Base-by-base conservation (phyloP, 2,888 invertebrate species). In the Phyllotreta striolata region DNA sequence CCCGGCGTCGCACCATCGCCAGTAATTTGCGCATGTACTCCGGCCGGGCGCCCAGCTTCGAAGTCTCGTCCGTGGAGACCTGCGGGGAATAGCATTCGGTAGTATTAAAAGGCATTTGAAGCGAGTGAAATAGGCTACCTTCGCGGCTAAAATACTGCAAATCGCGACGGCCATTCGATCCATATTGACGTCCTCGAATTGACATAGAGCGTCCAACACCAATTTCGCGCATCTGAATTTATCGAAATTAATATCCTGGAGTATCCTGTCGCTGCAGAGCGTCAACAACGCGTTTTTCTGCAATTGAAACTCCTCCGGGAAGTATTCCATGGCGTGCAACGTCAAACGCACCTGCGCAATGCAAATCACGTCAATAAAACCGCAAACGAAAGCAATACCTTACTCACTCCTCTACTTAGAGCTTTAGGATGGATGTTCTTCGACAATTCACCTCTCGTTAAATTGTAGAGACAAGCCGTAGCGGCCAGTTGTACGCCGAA, bases 141-240 rank as follows among this genome's bases (percentile, higher is more conserved):
- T 81, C 1, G 81, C 80, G 1, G 80, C 89, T 35, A 91, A 81
- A 68, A 91, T 91, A 64, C 90, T 90, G 74, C 90, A 90, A 66
- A 91, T 91, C 0, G 91, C 91, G n/a, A 91, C 91, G 14, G 89
- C 89, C 90, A 91, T 91, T 59, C 90, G 83, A 75, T 88, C 89
- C 87, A 90, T 89, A 52, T 88, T 87, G 4, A 85, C 80, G 74
- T 91, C 90, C 52, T 89, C 87, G 76, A 89, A 90, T 8, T 84
- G 81, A 73, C 89, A 89, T 62, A 91, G 82, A 69, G 89, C 88
- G 72, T 91, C 89, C 83, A 91, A 84, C 13, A 91, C 91, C 56
- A 91, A 67, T 64, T 84, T 84, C 34, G 90, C 90, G 77, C 91
- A 91, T 59, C 87, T 85, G 74, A 78, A 80, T 57, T 79, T 71